Conservation (phyloP, 1,140 invertebrate genomes). For the Brachionus asplanchnoidis region DNA sequence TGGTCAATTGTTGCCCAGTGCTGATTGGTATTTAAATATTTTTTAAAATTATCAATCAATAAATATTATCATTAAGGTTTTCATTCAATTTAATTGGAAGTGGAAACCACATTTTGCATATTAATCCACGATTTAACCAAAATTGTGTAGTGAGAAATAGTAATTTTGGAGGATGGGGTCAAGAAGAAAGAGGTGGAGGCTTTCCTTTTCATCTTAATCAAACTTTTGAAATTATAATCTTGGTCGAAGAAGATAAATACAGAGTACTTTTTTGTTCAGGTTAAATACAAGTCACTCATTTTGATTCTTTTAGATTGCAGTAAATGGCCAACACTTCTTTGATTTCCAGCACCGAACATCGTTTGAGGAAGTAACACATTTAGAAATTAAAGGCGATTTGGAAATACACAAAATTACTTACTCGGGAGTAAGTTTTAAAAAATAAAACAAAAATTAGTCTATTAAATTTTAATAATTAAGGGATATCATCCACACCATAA, state of each 20-base stretch:
- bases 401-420: slow-evolving; percentile 2
- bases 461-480: not conserved
- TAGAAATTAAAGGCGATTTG: slow-evolving; percentile 17
- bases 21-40: not conserved
- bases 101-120: slow-evolving; percentile 71
- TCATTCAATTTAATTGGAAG: slow-evolving; percentile 60
- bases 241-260: slow-evolving; percentile 65
- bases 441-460: not conserved
- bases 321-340: slow-evolving; percentile 72
- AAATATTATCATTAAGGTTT: slow-evolving; percentile 58
- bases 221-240: slow-evolving; percentile 69
- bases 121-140: slow-evolving; percentile 62
- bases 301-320: slow-evolving; percentile 62
- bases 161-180: slow-evolving; percentile 62
- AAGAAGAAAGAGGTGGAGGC: slow-evolving; percentile 66
- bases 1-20: slow-evolving; percentile 57
- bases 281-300: not conserved
- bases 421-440: slow-evolving; percentile 30
- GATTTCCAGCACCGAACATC: slow-evolving; percentile 70
- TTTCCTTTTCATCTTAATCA: slow-evolving; percentile 66
- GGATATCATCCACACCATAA: not conserved
- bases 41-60: not conserved
- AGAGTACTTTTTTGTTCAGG: slow-evolving; percentile 60
- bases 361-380: slow-evolving; percentile 51
- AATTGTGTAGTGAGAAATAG: slow-evolving; percentile 68